Conservation (phyloP, 2,797 vertebrate species). For the Spea hammondii region DNA sequence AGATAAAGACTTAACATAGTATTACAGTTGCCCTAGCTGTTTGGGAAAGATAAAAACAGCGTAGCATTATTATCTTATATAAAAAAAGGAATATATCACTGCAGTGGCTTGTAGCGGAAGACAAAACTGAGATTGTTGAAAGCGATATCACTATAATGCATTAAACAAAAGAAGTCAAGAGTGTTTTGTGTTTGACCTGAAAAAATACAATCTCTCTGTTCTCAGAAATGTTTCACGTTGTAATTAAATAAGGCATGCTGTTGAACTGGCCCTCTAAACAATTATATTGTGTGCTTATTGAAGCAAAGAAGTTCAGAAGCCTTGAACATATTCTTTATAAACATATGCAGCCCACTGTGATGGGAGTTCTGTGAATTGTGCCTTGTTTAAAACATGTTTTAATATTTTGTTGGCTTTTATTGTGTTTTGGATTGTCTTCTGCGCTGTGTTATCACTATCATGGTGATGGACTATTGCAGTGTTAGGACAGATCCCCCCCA, state of each 20-base stretch:
- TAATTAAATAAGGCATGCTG: constrained; percentile 3
- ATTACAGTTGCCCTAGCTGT: constrained; percentile 28
- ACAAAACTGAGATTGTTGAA: constrained; percentile 43
- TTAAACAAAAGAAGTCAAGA: constrained; percentile 24
- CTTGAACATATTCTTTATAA: background rate
- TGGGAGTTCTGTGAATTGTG: background rate
- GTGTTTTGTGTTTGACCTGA: constrained; percentile 24
- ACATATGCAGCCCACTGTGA: background rate
- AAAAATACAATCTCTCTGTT: constrained; percentile 18
- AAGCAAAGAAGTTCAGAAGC: background rate
- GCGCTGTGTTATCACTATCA: too few relatives aligned
- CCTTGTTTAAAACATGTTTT: background rate
- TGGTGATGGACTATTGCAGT: too few relatives aligned
- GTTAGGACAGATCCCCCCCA: too few relatives aligned
- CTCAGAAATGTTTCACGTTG: constrained; percentile 7
- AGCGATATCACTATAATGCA: constrained; percentile 23
- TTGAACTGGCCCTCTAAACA: background rate
- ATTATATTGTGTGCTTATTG: background rate
- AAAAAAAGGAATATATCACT: constrained; percentile 36
- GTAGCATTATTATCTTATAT: constrained; percentile 34
- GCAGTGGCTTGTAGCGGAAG: constrained; percentile 26
- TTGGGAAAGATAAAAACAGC: constrained; percentile 34
- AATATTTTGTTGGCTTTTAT: too few relatives aligned
- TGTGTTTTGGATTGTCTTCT: too few relatives aligned
- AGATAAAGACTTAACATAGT: constrained; percentile 39